phyloP scores from a whole-genome alignment of 2,797 vertebrate species.

The Sebastolobus altivelis region DNA sequence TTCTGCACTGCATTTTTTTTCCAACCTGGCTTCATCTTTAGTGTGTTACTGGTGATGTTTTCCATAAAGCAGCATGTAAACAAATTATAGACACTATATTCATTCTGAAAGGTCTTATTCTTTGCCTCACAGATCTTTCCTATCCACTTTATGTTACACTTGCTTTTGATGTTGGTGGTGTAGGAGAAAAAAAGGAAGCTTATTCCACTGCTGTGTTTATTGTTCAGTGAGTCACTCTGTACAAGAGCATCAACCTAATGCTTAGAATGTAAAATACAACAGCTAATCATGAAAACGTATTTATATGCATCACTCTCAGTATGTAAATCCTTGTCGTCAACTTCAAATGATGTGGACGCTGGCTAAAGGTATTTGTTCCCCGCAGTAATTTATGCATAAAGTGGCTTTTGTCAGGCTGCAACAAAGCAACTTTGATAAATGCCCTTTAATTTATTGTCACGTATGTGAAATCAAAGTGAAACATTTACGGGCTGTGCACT shows the following conservation, averaged over 20 bases:
- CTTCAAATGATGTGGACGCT: constrained; percentile 89
- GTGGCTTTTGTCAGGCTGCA: constrained; percentile 89
- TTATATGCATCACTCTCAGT: constrained; percentile 68
- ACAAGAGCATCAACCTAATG: constrained; percentile 40
- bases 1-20: background rate
- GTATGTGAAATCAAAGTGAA: constrained; percentile 96
- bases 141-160: constrained; percentile 11
- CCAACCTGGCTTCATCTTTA: background rate
- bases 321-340: constrained; percentile 89
- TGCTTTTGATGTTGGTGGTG: constrained; percentile 23
- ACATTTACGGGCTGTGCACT: constrained; percentile 93
- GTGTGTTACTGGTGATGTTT: constrained; percentile 13
- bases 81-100: background rate
- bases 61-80: constrained; percentile 18
- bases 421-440: constrained; percentile 94
- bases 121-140: background rate
- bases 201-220: constrained; percentile 9
- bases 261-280: constrained; percentile 58
- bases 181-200: background rate
- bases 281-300: constrained; percentile 47
- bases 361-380: constrained; percentile 90
- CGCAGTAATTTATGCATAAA: constrained; percentile 94
- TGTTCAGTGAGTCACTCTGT: constrained; percentile 10
- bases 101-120: background rate
- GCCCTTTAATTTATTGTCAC: constrained; percentile 96